Evolutionary conservation across 1,140 invertebrate genomes (phyloP).

Genomic region (Trachymyrmex cornetzi): DNA sequence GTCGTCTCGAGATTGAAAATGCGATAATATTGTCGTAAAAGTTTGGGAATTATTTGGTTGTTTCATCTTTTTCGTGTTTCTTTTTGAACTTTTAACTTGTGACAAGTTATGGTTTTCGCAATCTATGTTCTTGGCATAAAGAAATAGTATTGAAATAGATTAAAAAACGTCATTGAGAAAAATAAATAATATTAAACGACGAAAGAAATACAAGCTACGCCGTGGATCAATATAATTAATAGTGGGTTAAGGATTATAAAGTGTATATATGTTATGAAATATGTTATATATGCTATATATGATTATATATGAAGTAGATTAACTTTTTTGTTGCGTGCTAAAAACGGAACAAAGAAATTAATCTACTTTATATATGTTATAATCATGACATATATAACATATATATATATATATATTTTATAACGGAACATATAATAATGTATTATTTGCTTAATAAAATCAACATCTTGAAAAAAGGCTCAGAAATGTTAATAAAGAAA

Average conservation of each 20-base stretch:
- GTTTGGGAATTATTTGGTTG: not conserved
- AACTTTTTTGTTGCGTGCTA: not conserved
- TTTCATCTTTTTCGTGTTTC: not conserved
- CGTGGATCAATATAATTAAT: constrained; percentile 20
- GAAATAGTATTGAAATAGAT: not conserved
- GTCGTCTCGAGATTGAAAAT: not conserved
- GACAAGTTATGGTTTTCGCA: not conserved
- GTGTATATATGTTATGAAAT: too few species aligned
- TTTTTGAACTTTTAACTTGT: constrained; percentile 11
- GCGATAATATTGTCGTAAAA: constrained; percentile 12
- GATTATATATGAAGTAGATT: constrained; percentile 8
- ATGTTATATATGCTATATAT: too few species aligned
- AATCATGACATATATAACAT: too few species aligned
- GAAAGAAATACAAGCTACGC: not conserved
- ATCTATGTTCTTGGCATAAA: not conserved
- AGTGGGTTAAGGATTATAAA: not conserved
- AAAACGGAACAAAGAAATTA: too few species aligned
- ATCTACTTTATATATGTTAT: too few species aligned
- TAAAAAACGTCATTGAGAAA: not conserved
- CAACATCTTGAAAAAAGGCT: not conserved
- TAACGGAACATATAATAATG: not conserved
- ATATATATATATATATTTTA: too few species aligned
- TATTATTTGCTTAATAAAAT: constrained; percentile 25
- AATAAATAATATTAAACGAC: not conserved
- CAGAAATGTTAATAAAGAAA: constrained; percentile 4